phyloP scores from a whole-genome alignment of 2,113 vertebrate genomes.

The Seriola aureovittata region DNA sequence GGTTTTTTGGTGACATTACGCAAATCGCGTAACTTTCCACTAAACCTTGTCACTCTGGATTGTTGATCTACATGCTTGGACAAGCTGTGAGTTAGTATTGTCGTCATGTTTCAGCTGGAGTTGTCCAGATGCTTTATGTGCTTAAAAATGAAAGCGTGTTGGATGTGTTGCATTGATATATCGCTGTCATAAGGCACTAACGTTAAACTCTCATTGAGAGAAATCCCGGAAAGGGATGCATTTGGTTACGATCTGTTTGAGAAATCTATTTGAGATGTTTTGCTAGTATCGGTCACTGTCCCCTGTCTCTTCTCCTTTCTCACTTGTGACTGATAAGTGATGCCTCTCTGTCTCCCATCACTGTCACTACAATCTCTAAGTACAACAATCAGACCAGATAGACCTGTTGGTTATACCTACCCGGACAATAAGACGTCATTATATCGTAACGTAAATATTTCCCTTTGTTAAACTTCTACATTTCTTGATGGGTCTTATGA shows the following conservation, averaged over 20 bases:
- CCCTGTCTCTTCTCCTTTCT: not conserved
- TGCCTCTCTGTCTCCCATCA: constrained; percentile 34
- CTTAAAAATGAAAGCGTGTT: not conserved
- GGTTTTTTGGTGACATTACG: constrained; percentile 11
- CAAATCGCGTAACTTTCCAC: constrained; percentile 5
- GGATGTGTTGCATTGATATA: not conserved
- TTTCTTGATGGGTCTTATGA: constrained; percentile 40
- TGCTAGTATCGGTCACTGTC: not conserved
- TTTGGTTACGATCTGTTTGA: not conserved
- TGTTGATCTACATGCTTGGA: not conserved
- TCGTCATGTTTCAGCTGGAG: not conserved
- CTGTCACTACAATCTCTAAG: constrained; percentile 36
- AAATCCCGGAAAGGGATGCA: not conserved
- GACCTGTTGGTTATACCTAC: not conserved
- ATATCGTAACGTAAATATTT: not conserved
- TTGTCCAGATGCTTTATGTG: no score
- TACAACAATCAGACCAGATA: constrained; percentile 4
- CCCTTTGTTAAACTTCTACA: not conserved
- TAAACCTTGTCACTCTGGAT: not conserved
- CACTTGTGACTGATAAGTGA: constrained; percentile 22
- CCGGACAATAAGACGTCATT: not conserved
- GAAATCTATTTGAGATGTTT: not conserved
- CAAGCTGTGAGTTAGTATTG: not conserved
- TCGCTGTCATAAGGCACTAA: not conserved
- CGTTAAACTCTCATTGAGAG: not conserved